Conservation (phyloP, 2,113 vertebrate genomes). For the Albula glossodonta region DNA sequence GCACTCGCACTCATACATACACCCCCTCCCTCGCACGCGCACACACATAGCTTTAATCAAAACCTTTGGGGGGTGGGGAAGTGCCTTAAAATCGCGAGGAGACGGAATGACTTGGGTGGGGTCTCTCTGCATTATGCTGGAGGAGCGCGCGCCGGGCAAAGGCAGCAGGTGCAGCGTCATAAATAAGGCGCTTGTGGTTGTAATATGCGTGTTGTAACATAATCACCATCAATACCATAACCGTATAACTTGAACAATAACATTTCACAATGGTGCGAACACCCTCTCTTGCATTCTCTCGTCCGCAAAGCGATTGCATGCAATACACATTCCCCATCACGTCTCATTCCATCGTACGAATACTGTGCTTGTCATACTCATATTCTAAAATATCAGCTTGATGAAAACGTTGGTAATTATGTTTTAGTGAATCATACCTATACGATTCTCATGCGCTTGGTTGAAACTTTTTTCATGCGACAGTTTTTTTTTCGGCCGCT, state of each 20-base stretch:
- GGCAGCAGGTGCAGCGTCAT: slow-evolving; percentile 56
- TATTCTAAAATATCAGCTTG: not conserved
- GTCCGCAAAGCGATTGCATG: not conserved
- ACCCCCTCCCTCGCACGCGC: too few relatives aligned
- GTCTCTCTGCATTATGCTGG: slow-evolving; percentile 80
- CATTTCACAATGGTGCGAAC: not conserved
- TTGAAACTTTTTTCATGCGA: slow-evolving; percentile 19
- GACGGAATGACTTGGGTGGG: slow-evolving; percentile 73
- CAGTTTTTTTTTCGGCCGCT: slow-evolving; percentile 28
- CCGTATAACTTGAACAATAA: not conserved
- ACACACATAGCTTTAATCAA: not conserved
- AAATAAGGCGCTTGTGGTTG: slow-evolving; percentile 36
- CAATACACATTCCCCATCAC: not conserved
- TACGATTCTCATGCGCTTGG: not conserved
- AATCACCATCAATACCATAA: not conserved
- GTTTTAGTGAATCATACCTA: not conserved
- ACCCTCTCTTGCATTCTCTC: not conserved
- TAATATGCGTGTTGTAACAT: not conserved
- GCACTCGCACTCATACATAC: too few relatives aligned
- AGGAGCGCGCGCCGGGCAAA: slow-evolving; percentile 45
- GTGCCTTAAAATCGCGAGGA: slow-evolving; percentile 44
- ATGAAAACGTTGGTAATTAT: not conserved
- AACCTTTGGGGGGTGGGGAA: not conserved
- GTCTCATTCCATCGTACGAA: not conserved
- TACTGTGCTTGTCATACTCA: not conserved